These are phyloP conservation scores for Darevskia nairensis DNA, from an alignment of 2,797 vertebrate genomes.

Conservation along the genomic window DNA sequence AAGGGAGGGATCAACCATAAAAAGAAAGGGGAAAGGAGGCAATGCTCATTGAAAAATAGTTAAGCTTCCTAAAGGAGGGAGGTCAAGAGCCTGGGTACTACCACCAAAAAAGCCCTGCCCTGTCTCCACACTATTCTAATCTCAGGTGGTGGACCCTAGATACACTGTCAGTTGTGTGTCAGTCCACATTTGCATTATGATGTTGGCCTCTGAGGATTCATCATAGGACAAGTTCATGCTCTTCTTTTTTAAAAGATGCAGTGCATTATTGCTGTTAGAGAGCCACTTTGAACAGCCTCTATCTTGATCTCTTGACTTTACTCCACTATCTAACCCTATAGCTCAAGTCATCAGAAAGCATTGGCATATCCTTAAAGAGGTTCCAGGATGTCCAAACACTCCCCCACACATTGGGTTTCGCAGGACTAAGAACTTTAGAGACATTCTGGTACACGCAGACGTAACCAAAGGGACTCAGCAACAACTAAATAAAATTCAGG, in stretches of 20 bases:
- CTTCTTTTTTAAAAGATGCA: background rate
- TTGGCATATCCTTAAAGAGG: no score
- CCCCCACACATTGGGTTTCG: no score
- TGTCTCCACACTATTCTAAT: background rate
- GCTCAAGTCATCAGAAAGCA: no score
- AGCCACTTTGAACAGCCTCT: background rate
- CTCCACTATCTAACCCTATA: no score
- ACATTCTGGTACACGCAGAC: no score
- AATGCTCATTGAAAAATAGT: background rate
- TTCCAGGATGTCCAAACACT: no score
- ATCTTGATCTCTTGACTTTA: no score
- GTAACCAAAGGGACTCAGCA: no score
- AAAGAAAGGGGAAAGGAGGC: background rate
- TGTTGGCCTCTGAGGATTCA: background rate
- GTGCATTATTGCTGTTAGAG: background rate
- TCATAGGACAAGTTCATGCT: background rate
- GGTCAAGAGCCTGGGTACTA: no score
- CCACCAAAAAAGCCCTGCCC: background rate
- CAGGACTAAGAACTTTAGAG: no score
- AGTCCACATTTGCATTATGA: accelerated
- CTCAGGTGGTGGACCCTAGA: no score
- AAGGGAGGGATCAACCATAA: background rate
- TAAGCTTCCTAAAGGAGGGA: background rate
- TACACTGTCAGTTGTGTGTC: background rate
- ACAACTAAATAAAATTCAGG: no score